Conservation (phyloP, 2,113 vertebrate genomes). For the Odobenus rosmarus region DNA sequence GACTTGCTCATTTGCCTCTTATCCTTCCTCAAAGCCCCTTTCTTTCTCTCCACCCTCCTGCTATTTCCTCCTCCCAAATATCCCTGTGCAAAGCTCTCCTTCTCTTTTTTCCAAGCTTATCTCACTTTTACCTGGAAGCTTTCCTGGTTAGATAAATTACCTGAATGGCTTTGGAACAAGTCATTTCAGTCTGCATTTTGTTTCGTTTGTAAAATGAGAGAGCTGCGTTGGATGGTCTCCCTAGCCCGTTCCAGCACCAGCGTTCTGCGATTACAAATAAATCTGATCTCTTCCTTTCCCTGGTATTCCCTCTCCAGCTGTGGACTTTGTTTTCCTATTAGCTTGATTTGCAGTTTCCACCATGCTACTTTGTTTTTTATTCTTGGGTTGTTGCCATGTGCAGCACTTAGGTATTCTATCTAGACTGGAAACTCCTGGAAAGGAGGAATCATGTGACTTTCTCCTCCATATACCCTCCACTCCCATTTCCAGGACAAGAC, state of each 20-base stretch:
- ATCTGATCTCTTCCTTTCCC: background rate
- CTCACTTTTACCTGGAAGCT: background rate
- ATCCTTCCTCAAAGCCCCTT: background rate
- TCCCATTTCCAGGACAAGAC: background rate
- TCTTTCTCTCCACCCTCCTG: background rate
- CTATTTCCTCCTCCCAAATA: background rate
- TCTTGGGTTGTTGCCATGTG: background rate
- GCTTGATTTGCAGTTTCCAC: background rate
- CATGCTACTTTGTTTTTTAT: background rate
- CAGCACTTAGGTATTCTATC: background rate
- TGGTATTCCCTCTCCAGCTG: background rate
- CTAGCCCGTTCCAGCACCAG: background rate
- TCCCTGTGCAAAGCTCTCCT: background rate
- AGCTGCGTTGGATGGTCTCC: fast-evolving
- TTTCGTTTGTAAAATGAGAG: background rate
- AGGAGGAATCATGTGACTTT: background rate
- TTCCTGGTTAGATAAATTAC: background rate
- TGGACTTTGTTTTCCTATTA: background rate
- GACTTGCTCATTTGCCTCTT: background rate
- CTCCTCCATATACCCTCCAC: fast-evolving
- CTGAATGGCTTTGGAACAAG: background rate
- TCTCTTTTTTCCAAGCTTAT: background rate
- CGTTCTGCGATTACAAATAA: background rate
- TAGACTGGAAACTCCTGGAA: background rate
- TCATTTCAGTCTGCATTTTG: background rate